Conservation (phyloP, 2,797 vertebrate species). For the Brotula barbata region DNA sequence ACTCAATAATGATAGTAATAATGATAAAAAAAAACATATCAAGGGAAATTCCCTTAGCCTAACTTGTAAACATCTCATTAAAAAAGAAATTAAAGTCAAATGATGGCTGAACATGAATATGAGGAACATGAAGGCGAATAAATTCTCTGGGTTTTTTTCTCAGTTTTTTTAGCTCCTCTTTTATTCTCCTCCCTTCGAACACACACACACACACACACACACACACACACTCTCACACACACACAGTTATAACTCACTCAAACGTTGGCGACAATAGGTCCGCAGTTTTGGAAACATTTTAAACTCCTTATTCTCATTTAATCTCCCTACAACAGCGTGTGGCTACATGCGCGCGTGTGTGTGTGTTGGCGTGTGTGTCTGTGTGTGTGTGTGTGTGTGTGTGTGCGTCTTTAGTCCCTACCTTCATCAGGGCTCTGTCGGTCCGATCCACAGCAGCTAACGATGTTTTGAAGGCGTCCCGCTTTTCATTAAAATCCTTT, state of each 20-base stretch:
- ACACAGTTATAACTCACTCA: slow-evolving; percentile 17
- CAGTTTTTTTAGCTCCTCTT: too few relatives aligned
- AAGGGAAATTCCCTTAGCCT: too few relatives aligned
- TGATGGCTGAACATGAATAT: too few relatives aligned
- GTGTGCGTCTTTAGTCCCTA: slow-evolving; percentile 29
- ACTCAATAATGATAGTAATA: too few relatives aligned
- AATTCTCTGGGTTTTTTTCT: too few relatives aligned
- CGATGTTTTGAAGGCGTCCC: slow-evolving; percentile 24
- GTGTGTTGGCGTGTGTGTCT: too few relatives aligned
- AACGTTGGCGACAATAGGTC: slow-evolving; percentile 32
- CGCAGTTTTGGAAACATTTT: slow-evolving; percentile 13
- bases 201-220: slow-evolving; percentile 14
- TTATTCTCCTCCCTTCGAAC: background rate
- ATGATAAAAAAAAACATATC: too few relatives aligned
- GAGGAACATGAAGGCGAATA: too few relatives aligned
- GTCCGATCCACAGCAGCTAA: background rate
- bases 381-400: too few relatives aligned
- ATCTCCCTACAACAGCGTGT: slow-evolving; percentile 6
- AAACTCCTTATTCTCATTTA: slow-evolving; percentile 11
- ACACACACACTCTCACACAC: slow-evolving; percentile 19
- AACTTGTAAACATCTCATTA: too few relatives aligned
- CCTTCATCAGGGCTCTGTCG: slow-evolving; percentile 41
- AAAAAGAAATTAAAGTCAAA: too few relatives aligned
- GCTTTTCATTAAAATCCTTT: slow-evolving; percentile 40
- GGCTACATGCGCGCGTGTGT: too few relatives aligned